A percentile compares a stretch with the other conserved stretches of the same genome.
Conservation (phyloP, 1,140 invertebrate genomes). For the Diploscapter pachys region DNA sequence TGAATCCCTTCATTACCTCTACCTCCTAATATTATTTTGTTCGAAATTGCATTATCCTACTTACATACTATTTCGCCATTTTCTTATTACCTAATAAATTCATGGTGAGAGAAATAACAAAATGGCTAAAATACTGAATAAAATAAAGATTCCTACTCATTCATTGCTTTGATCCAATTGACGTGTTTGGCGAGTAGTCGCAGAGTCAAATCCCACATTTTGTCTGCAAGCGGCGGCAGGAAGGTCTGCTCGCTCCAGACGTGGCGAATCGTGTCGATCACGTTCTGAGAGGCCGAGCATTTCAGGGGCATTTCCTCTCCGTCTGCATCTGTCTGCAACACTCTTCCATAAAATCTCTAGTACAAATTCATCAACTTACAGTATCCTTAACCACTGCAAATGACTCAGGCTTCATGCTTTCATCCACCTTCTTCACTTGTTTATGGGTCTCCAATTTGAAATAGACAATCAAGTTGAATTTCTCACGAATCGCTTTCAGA, state of each 20-base stretch:
- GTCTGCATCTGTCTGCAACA: neutral
- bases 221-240: conserved; percentile 62
- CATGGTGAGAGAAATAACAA: conserved; percentile 3
- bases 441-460: conserved; percentile 29
- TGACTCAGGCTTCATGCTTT: neutral
- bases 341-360: neutral
- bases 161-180: conserved; percentile 68
- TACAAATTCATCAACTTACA: conserved; percentile 16
- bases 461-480: conserved; percentile 40
- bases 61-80: neutral
- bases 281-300: conserved; percentile 61
- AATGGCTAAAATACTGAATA: neutral
- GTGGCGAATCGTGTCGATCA: conserved; percentile 61
- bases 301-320: neutral
- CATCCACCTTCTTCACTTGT: conserved; percentile 12
- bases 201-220: conserved; percentile 81
- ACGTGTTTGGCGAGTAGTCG: conserved; percentile 75
- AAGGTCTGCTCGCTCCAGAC: conserved; percentile 33
- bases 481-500: conserved; percentile 29
- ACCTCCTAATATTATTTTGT: neutral
- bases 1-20: too few species aligned
- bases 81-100: neutral
- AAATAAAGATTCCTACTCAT: conserved; percentile 21
- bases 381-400: neutral
- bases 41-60: neutral